phyloP scores from a whole-genome alignment of 1,140 invertebrate genomes.

The Drosophila azteca region DNA sequence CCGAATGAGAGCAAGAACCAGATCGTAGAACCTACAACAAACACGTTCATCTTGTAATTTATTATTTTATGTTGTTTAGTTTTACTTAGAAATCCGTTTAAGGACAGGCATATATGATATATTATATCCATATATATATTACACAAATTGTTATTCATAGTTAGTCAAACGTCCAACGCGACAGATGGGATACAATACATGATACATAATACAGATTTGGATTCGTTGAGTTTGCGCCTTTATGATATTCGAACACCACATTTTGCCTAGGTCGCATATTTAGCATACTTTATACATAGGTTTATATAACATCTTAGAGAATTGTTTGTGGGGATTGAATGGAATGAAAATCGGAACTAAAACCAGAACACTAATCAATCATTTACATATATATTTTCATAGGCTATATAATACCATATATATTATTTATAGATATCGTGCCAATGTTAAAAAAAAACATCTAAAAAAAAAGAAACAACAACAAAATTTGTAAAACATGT shows the following conservation, averaged over 20 bases:
- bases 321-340: conserved; percentile 24
- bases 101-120: conserved; percentile 18
- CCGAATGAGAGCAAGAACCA: conserved; percentile 20
- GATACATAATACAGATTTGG: conserved; percentile 1
- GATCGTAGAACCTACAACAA: conserved; percentile 1
- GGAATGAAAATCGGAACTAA: conserved; percentile 36
- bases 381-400: conserved; percentile 50
- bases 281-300: background rate
- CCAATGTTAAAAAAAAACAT: conserved; percentile 68
- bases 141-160: conserved; percentile 53
- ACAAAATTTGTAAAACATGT: conserved; percentile 34
- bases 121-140: conserved; percentile 23
- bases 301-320: conserved; percentile 30
- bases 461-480: conserved; percentile 33
- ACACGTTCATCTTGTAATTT: conserved; percentile 54
- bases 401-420: conserved; percentile 43
- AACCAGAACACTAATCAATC: conserved; percentile 26
- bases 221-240: conserved; percentile 26
- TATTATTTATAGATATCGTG: conserved; percentile 71
- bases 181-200: too few species aligned
- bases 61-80: conserved; percentile 60
- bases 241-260: conserved; percentile 37
- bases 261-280: conserved; percentile 33
- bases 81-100: conserved; percentile 36
- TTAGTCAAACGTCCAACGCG: conserved; percentile 36